Evolutionary conservation across 37 sponge, comb jelly and placozoan genomes (phyloP).

Genomic region (Mnemiopsis leidyi): DNA sequence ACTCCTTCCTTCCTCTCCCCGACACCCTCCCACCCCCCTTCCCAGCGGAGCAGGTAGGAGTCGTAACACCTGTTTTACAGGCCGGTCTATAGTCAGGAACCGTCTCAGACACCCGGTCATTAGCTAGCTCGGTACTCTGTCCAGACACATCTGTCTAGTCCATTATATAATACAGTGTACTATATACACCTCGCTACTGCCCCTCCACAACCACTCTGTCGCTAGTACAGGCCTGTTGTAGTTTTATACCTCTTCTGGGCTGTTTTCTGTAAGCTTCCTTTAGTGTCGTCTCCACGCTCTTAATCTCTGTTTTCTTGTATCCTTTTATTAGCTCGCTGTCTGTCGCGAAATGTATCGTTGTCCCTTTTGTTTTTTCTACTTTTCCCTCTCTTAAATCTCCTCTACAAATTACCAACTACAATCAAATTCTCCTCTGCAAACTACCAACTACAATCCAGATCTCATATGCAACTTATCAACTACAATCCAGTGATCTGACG

Average conservation of each 20-base stretch:
- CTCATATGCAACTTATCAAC: no score
- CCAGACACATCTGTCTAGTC: not conserved
- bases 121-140: not conserved
- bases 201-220: not conserved
- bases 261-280: no score
- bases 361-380: not conserved
- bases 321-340: not conserved
- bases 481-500: no score
- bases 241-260: no score
- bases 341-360: not conserved
- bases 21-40: not conserved
- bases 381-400: not conserved
- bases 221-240: not conserved
- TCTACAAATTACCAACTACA: no score
- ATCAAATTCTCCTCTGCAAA: no score
- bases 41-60: not conserved
- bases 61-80: not conserved
- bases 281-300: not conserved
- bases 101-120: not conserved
- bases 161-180: not conserved
- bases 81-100: not conserved
- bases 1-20: no score
- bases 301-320: no score
- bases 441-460: no score
- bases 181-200: not conserved